Conservation (phyloP, 2,113 vertebrate species). For the Laterallus jamaicensis region DNA sequence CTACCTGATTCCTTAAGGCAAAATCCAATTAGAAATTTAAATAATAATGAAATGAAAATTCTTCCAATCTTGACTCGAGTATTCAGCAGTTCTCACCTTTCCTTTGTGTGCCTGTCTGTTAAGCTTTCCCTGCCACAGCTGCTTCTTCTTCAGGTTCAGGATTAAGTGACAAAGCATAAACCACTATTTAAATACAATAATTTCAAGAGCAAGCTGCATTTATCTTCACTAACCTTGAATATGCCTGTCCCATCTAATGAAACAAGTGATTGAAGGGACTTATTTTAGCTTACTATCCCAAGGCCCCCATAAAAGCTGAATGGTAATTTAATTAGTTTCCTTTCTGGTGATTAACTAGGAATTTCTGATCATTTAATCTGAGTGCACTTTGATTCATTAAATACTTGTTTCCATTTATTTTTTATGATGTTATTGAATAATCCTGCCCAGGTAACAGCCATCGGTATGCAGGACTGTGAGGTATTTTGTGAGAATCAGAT, state of each 20-base stretch:
- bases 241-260: constrained; percentile 40
- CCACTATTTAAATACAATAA: constrained; percentile 4
- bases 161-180: constrained; percentile 25
- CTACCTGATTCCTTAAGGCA: background rate
- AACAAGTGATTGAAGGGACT: constrained; percentile 62
- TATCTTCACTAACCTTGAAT: constrained; percentile 52
- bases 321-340: constrained; percentile 73
- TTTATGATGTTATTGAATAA: constrained; percentile 23
- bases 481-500: accelerated
- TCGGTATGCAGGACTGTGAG: background rate
- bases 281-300: constrained; percentile 14
- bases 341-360: constrained; percentile 69
- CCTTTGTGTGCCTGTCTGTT: background rate
- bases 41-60: background rate
- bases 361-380: constrained; percentile 58
- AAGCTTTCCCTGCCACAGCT: background rate
- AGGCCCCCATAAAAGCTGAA: constrained; percentile 28
- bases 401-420: constrained; percentile 25
- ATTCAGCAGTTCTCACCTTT: background rate
- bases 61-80: background rate
- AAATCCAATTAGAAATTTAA: background rate
- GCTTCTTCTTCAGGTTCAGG: background rate
- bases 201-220: constrained; percentile 41
- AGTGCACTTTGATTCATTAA: constrained; percentile 68
- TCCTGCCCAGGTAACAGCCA: background rate